A percentile compares a stretch with the other conserved stretches of the same genome.
phyloP scores from a whole-genome alignment of 2,113 vertebrate species.

The Clarias batrachus region DNA sequence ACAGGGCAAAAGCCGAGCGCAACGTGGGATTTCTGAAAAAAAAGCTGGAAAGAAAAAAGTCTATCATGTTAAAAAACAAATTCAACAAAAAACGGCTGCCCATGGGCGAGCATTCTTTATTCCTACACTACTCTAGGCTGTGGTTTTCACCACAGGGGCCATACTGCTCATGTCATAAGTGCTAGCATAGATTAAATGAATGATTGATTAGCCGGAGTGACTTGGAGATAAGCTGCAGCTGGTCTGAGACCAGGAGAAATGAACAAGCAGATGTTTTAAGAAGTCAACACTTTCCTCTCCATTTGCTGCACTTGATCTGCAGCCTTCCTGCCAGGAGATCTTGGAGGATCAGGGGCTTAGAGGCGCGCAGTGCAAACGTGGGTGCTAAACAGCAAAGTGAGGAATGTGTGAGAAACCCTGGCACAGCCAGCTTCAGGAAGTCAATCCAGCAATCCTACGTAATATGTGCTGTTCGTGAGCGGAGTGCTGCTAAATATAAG shows the following conservation, averaged over 20 bases:
- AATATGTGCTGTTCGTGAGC: not conserved
- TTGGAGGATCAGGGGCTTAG: not conserved
- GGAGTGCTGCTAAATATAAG: not conserved
- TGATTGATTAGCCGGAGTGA: slow-evolving; percentile 61
- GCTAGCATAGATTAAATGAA: slow-evolving; percentile 44
- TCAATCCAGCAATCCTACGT: not conserved
- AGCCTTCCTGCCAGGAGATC: not conserved
- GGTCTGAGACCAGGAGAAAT: slow-evolving; percentile 48
- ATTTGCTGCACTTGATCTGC: slow-evolving; percentile 6
- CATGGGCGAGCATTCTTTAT: not conserved
- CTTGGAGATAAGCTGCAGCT: slow-evolving; percentile 63
- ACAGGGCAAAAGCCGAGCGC: not conserved
- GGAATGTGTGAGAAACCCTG: not conserved
- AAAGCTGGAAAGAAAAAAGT: not conserved
- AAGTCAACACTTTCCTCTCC: slow-evolving; percentile 36
- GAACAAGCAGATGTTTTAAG: slow-evolving; percentile 60
- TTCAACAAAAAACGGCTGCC: not conserved
- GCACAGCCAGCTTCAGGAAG: not conserved
- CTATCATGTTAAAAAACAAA: not conserved
- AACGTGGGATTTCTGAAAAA: slow-evolving; percentile 1
- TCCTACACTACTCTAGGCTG: not conserved
- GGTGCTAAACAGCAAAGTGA: not conserved
- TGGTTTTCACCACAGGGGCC: not conserved
- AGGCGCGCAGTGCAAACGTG: not conserved
- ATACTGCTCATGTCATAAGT: not conserved